These are phyloP conservation scores for Acronicta aceris DNA, from an alignment of 2,888 invertebrate species.

Conservation along the genomic window DNA sequence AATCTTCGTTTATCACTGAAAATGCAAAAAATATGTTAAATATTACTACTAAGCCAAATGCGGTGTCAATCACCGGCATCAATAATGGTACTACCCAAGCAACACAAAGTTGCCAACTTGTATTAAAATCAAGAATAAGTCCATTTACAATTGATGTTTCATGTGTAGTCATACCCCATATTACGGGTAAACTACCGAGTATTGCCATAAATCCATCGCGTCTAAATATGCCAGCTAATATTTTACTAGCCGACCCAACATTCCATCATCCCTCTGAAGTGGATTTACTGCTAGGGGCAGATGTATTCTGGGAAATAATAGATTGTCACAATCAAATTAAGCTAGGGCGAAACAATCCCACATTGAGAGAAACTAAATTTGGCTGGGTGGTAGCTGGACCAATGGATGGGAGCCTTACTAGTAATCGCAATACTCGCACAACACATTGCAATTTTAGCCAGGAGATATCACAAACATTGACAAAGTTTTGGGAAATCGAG, in stretches of 20 bases:
- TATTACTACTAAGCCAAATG: too few species aligned
- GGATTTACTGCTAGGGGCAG: neutral
- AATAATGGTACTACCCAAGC: too few species aligned
- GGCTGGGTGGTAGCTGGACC: constrained; percentile 1
- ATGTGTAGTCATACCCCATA: neutral
- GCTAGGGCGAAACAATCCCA: constrained; percentile 2
- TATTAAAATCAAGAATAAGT: too few species aligned
- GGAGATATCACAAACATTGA: neutral
- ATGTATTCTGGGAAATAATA: neutral
- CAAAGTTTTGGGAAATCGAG: neutral
- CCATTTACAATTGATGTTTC: too few species aligned
- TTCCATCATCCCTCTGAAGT: neutral
- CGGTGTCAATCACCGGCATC: too few species aligned
- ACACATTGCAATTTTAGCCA: constrained; percentile 1
- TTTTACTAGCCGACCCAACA: neutral
- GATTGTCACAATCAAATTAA: neutral
- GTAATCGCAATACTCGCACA: neutral
- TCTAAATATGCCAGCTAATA: neutral
- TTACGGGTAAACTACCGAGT: neutral
- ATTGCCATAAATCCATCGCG: neutral
- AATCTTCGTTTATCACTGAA: too few species aligned
- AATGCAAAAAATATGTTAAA: too few species aligned
- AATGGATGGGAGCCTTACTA: neutral
- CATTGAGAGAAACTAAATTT: neutral
- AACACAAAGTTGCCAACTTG: too few species aligned